Conservation (phyloP, 2,888 invertebrate genomes). For the Epistrophella euchroma region DNA sequence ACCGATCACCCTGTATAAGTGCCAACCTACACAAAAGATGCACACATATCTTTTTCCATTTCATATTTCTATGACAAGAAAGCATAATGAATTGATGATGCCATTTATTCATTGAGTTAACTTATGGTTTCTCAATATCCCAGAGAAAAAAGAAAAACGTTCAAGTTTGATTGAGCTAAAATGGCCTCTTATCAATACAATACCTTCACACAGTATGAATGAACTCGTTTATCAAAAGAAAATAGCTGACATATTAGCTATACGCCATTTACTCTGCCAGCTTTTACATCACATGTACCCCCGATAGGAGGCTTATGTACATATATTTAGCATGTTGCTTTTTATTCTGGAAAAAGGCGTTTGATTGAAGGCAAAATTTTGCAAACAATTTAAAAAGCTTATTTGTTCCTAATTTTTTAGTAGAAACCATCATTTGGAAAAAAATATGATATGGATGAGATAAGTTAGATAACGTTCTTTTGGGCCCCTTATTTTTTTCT, state of each 20-base stretch:
- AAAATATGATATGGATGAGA: no score
- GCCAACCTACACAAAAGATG: not conserved
- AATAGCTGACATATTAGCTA: not conserved
- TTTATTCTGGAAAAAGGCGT: no score
- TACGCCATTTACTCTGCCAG: not conserved
- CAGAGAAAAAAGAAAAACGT: not conserved
- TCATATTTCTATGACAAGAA: not conserved
- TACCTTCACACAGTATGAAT: not conserved
- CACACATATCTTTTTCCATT: not conserved
- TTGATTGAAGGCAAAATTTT: no score
- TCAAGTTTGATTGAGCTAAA: not conserved
- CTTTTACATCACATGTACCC: not conserved
- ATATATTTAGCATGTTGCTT: no score
- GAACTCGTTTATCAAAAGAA: not conserved
- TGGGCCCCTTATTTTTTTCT: no score
- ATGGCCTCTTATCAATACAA: slow-evolving; percentile 1
- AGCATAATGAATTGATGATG: no score
- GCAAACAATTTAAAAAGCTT: no score
- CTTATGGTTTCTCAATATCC: not conserved
- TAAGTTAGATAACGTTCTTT: no score
- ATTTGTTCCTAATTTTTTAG: no score
- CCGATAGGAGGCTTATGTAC: no score
- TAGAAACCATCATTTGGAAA: no score
- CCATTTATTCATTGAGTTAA: not conserved
- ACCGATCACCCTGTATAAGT: no score